Conservation (phyloP, 2,888 invertebrate species). For the Cheilosia vernalis region DNA sequence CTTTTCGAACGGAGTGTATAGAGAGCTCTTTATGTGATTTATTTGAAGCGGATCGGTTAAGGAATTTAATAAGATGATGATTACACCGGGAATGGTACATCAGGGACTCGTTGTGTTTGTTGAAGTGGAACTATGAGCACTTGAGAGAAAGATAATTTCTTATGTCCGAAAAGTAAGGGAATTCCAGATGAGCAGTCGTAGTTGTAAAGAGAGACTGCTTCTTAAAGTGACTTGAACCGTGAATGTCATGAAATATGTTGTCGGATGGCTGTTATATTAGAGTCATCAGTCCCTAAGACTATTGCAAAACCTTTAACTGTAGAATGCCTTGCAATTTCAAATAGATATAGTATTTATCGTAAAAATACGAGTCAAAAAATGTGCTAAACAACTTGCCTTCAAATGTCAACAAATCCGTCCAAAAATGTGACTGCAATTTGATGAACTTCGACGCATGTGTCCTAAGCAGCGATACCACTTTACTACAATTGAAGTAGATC, state of each 20-base stretch:
- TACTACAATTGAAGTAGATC: too few species aligned
- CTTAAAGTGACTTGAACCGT: not conserved
- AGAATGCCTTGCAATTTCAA: too few species aligned
- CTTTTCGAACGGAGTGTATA: conserved; percentile 19
- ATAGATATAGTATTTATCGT: too few species aligned
- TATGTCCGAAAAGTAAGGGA: not conserved
- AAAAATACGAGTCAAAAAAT: too few species aligned
- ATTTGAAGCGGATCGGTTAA: conserved; percentile 14
- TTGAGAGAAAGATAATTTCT: not conserved
- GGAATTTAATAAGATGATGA: conserved; percentile 60
- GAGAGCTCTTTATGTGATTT: conserved; percentile 46
- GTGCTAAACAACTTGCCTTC: too few species aligned
- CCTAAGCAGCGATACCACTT: too few species aligned
- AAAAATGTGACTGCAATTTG: too few species aligned
- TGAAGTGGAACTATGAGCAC: conserved; percentile 25
- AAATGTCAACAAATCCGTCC: too few species aligned
- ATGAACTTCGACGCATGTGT: too few species aligned
- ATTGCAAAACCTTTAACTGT: too few species aligned
- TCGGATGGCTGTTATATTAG: too few species aligned
- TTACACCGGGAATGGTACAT: conserved; percentile 15
- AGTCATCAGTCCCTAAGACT: too few species aligned
- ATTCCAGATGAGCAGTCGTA: conserved; percentile 11
- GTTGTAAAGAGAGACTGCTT: not conserved
- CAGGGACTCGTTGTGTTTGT: conserved; percentile 33
- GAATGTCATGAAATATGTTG: not conserved